phyloP scores from a whole-genome alignment of 2,113 vertebrate genomes.

The Xenopus borealis region DNA sequence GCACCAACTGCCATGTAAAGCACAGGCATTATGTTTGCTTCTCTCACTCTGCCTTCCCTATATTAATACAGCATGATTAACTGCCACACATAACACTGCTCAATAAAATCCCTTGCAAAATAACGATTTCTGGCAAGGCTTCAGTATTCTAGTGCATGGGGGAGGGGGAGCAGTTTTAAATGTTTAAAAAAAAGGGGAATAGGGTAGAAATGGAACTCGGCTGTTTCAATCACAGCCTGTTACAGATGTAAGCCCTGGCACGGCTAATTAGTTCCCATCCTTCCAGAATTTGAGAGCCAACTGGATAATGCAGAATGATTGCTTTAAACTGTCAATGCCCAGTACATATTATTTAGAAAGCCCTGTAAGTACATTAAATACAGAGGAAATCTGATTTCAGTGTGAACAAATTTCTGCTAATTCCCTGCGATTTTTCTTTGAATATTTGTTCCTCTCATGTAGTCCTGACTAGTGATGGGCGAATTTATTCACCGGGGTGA shows the following conservation, averaged over 20 bases:
- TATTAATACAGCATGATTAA: constrained; percentile 28
- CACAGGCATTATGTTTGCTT: not conserved
- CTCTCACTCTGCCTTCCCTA: not conserved
- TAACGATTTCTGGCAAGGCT: constrained; percentile 40
- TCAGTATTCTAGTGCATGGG: constrained; percentile 30
- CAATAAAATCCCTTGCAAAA: constrained; percentile 33
- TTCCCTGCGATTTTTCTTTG: constrained; percentile 3
- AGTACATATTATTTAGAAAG: constrained; percentile 40
- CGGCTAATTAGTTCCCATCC: constrained; percentile 40
- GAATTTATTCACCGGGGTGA: no score
- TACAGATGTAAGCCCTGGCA: constrained; percentile 38
- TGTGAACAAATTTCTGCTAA: constrained; percentile 17
- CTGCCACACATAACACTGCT: constrained; percentile 11
- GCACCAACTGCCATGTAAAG: not conserved
- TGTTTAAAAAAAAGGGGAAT: constrained; percentile 4
- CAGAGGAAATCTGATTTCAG: constrained; percentile 33
- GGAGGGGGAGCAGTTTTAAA: constrained; percentile 2
- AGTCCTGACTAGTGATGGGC: no score
- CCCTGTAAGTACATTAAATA: constrained; percentile 33
- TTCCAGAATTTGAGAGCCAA: constrained; percentile 36
- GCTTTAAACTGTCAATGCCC: constrained; percentile 34
- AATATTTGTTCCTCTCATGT: no score
- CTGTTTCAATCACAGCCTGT: constrained; percentile 31
- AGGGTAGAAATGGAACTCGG: constrained; percentile 31
- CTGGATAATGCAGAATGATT: constrained; percentile 44